These are phyloP conservation scores for Ctenosaura bakeri DNA, from an alignment of 2,797 vertebrate genomes.

Conservation along the genomic window DNA sequence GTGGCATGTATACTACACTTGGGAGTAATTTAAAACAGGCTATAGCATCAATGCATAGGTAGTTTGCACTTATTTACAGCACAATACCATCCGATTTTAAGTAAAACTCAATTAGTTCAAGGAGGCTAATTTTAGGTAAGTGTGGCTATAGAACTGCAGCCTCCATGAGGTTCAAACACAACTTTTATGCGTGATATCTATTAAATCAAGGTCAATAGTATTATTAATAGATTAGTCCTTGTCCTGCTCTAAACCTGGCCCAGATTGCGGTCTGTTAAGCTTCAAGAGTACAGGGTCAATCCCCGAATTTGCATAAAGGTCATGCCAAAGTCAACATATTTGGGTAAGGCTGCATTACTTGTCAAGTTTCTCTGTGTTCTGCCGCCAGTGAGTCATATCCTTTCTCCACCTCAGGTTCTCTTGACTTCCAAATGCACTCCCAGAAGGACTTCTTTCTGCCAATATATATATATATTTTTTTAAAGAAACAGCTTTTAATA, in stretches of 20 bases:
- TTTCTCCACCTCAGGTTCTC: slow-evolving; percentile 99
- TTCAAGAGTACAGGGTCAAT: slow-evolving; percentile 2
- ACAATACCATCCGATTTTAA: background rate
- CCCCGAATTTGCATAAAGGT: slow-evolving; percentile 24
- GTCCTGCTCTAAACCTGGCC: slow-evolving; percentile 2
- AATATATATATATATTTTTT: slow-evolving; percentile 41
- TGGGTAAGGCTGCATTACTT: slow-evolving; percentile 86
- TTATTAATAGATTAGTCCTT: slow-evolving; percentile 12
- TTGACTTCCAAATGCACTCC: slow-evolving; percentile 98
- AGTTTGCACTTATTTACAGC: background rate
- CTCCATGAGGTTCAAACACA: slow-evolving; percentile 24
- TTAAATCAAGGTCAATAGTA: background rate
- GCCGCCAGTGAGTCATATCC: slow-evolving; percentile 99
- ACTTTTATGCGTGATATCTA: background rate
- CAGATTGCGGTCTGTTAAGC: background rate
- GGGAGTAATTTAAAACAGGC: slow-evolving; percentile 55
- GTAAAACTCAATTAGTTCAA: background rate
- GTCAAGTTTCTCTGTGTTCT: slow-evolving; percentile 98
- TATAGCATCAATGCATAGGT: background rate
- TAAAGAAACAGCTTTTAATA: slow-evolving; percentile 41
- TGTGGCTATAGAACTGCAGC: background rate
- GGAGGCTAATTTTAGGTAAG: background rate
- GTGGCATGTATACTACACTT: slow-evolving; percentile 54
- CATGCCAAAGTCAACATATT: slow-evolving; percentile 26
- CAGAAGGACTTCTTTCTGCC: slow-evolving; percentile 96